Conservation (phyloP, 2,113 vertebrate genomes). For the Mirounga angustirostris region DNA sequence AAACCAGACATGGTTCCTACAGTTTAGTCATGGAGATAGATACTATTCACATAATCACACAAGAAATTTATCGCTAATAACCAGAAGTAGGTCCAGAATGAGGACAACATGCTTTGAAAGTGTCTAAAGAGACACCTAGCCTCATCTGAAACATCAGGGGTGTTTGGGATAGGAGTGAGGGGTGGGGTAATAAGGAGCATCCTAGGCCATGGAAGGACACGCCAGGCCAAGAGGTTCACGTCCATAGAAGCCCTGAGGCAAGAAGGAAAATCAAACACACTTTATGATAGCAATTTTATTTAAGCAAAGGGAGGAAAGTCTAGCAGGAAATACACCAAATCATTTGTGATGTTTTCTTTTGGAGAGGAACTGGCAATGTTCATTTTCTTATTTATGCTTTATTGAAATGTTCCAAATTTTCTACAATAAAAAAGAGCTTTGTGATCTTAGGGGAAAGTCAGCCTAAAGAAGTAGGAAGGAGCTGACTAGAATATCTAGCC, state of each 20-base stretch:
- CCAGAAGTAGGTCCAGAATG: neutral
- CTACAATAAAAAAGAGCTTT: slow-evolving; percentile 26
- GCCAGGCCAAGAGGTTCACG: neutral
- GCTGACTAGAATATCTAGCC: neutral
- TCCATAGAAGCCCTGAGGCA: neutral
- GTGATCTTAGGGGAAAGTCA: neutral
- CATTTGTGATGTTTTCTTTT: slow-evolving; percentile 13
- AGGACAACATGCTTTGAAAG: neutral
- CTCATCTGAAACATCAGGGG: neutral
- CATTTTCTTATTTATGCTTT: slow-evolving; percentile 48
- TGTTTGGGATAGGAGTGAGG: neutral
- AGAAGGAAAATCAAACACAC: neutral
- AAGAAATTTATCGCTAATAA: neutral
- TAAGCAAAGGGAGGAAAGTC: neutral
- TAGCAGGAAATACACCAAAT: slow-evolving; percentile 3
- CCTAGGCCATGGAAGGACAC: neutral
- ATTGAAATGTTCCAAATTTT: slow-evolving; percentile 32
- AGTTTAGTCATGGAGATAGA: slow-evolving; percentile 7
- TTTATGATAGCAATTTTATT: slow-evolving; percentile 38
- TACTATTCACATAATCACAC: neutral
- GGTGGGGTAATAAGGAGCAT: neutral
- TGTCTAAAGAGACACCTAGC: neutral
- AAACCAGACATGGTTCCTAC: neutral
- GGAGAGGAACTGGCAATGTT: neutral
- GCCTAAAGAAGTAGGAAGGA: neutral